Evolutionary conservation across 2,888 invertebrate species (phyloP), one percentile per base, ranked within the genome.

Genomic region (Ommatoiulus sabulosus): DNA sequence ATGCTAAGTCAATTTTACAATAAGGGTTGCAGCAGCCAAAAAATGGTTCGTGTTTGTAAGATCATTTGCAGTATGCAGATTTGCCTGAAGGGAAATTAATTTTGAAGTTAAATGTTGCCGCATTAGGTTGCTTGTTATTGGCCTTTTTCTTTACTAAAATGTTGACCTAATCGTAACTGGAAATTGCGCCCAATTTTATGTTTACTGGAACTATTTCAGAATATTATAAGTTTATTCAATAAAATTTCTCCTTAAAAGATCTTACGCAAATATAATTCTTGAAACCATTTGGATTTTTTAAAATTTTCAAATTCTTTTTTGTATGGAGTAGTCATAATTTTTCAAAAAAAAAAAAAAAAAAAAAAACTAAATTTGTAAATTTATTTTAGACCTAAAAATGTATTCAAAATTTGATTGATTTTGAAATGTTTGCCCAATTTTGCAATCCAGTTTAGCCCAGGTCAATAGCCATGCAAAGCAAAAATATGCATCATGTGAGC

Each of bases 1-100:
- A 43, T 80, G 80, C 80, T 80, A 80, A 80, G 80, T 80, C 80
- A 80, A 12, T 80, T 80, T 80, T 80, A 35, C 35, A 43, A 43
- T 80, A 43, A 43, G 80, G 80, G 24, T 80, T 80, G 80, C 24
- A 43, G 35, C 35, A 80, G 12, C 10, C 80, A 15, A 10, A 15
- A 72, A 72, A 20, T 20, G 72, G 72, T 72, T 24, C 24, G 72
- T 5, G 24, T 24, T 10, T 6, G 20, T 10, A 20, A 72, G 20
- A 20, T 72, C 20, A 72, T 72, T 72, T 20, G 63, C n/a, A n/a
- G 63, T 17, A 63, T 63, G 63, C 12, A 46, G 6, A 63, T n/a
- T 24, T 72, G 72, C 8, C 20, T 72, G 72, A 72, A 72, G 24
- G 72, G 24, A 72, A 10, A 20, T 15, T 15, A 6, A 72, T 24